Evolutionary conservation across 2,113 vertebrate genomes (phyloP).

Genomic region (Chauna torquata): DNA sequence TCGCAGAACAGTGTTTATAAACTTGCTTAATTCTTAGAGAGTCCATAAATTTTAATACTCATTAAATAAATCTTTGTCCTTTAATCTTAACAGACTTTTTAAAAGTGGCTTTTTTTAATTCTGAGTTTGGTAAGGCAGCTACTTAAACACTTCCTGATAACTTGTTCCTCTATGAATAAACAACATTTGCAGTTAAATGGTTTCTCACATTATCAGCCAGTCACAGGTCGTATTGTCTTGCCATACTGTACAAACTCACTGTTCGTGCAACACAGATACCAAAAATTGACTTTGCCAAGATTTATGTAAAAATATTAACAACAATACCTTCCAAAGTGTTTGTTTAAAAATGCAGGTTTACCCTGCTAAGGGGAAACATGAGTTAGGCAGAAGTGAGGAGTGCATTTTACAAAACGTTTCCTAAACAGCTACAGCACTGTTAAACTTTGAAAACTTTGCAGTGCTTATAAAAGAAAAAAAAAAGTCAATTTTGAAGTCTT

Average conservation of each 20-base stretch:
- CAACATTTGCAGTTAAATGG: neutral
- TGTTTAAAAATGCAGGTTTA: neutral
- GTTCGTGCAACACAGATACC: neutral
- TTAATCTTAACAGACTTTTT: conserved; percentile 36
- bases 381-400: neutral
- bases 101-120: neutral
- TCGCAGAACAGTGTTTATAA: conserved; percentile 35
- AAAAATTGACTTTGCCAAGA: neutral
- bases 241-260: neutral
- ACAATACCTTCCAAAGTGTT: neutral
- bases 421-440: neutral
- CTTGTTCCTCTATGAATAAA: conserved; percentile 22
- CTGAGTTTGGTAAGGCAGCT: neutral
- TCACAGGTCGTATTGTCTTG: neutral
- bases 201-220: neutral
- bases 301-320: neutral
- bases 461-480: neutral
- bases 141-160: conserved; percentile 1
- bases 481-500: neutral
- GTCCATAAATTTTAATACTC: conserved; percentile 25
- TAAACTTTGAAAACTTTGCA: neutral
- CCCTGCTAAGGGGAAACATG: neutral
- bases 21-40: conserved; percentile 37
- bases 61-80: conserved; percentile 48
- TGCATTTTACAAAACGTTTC: neutral